Conservation (phyloP, 2,888 invertebrate genomes). For the Sympetrum striolatum region DNA sequence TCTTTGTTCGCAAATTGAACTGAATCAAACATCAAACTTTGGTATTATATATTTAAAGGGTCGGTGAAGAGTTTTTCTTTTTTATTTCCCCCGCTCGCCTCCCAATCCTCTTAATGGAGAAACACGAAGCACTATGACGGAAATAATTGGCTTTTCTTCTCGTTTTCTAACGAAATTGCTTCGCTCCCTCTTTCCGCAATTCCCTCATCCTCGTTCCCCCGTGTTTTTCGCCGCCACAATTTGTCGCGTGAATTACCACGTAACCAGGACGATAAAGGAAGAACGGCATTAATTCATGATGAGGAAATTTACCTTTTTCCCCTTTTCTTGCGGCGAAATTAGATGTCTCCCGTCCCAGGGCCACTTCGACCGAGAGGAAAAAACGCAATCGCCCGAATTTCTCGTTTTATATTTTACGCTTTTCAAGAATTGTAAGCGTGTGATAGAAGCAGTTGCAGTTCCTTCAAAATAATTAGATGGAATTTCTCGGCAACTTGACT, state of each 20-base stretch:
- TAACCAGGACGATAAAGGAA: slow-evolving; percentile 6
- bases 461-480: too few species aligned
- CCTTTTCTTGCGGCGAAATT: neutral
- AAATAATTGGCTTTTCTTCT: slow-evolving; percentile 38
- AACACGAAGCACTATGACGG: slow-evolving; percentile 41
- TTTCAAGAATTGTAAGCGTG: too few species aligned
- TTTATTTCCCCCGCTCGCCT: neutral
- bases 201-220: neutral
- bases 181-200: too few species aligned
- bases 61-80: neutral
- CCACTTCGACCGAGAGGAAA: too few species aligned
- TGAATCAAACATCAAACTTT: neutral
- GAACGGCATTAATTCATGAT: slow-evolving; percentile 22
- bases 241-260: slow-evolving; percentile 37
- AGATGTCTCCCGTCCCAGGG: slow-evolving; percentile 1
- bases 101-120: slow-evolving; percentile 16
- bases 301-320: neutral
- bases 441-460: too few species aligned
- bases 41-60: neutral
- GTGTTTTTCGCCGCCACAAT: slow-evolving; percentile 5
- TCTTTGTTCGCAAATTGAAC: neutral
- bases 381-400: too few species aligned
- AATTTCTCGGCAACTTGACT: too few species aligned
- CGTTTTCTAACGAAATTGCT: slow-evolving; percentile 23
- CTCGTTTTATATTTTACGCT: too few species aligned